These are phyloP conservation scores for Andrena hattorfiana DNA, from an alignment of 2,888 invertebrate species.

Conservation along the genomic window DNA sequence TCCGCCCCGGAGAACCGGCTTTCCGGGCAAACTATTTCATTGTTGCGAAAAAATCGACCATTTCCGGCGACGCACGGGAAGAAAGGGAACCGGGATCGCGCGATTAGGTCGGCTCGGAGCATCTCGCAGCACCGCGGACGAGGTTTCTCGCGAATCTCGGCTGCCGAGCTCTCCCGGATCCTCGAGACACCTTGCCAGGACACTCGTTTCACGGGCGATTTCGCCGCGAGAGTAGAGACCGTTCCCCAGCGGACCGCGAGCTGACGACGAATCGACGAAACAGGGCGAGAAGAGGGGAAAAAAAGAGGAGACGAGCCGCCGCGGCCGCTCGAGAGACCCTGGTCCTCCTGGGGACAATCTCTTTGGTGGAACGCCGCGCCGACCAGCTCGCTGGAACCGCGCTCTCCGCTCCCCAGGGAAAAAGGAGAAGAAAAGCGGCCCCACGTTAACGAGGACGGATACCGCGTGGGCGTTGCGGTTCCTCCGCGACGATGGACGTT, in stretches of 20 bases:
- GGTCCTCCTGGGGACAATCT: constrained; percentile 54
- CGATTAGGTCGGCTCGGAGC: constrained; percentile 38
- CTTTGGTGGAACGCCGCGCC: constrained; percentile 33
- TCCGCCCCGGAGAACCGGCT: constrained; percentile 63
- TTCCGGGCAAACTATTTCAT: constrained; percentile 74
- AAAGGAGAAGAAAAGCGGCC: constrained; percentile 18
- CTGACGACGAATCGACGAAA: constrained; percentile 8
- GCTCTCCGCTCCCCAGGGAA: constrained; percentile 11
- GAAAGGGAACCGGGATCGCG: constrained; percentile 14
- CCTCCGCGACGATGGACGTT: constrained; percentile 27
- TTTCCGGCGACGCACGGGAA: constrained; percentile 26
- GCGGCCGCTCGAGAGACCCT: constrained; percentile 20
- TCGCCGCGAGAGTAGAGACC: constrained; percentile 42
- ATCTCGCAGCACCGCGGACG: neutral
- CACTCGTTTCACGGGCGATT: constrained; percentile 70
- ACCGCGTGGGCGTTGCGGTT: constrained; percentile 59
- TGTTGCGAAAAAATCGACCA: constrained; percentile 56
- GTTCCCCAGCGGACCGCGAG: constrained; percentile 21
- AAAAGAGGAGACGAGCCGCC: neutral
- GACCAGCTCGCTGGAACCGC: constrained; percentile 9
- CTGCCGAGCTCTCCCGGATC: neutral
- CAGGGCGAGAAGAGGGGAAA: neutral
- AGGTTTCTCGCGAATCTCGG: neutral
- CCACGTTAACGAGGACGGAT: constrained; percentile 33
- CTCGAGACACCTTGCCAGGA: constrained; percentile 48